These are phyloP conservation scores for Drosophila saltans DNA, from an alignment of 1,140 invertebrate genomes.

Conservation along the genomic window DNA sequence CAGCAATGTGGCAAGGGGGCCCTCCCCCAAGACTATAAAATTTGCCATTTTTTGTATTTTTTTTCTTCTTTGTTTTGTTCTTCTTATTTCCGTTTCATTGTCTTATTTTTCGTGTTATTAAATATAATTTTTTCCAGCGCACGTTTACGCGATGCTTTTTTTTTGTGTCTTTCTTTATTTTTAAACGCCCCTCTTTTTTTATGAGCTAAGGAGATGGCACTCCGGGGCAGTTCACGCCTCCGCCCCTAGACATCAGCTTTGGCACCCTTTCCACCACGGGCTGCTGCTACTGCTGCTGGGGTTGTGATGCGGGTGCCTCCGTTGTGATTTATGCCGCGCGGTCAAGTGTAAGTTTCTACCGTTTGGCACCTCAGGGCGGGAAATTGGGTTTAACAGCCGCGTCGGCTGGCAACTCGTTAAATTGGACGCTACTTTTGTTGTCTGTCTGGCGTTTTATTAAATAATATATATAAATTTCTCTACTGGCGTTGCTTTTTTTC, in stretches of 20 bases:
- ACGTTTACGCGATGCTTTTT: constrained; percentile 47
- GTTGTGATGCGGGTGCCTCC: constrained; percentile 1
- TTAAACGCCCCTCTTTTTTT: constrained; percentile 55
- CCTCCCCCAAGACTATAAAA: constrained; percentile 5
- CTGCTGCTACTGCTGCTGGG: not conserved
- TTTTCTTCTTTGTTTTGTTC: constrained; percentile 14
- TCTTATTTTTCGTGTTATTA: constrained; percentile 73
- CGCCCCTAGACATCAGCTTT: constrained; percentile 7
- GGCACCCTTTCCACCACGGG: not conserved
- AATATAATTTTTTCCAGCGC: constrained; percentile 65
- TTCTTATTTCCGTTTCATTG: constrained; percentile 37
- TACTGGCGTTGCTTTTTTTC: no score
- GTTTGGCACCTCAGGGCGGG: constrained; percentile 58
- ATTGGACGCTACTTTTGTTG: constrained; percentile 61
- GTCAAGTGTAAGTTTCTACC: constrained; percentile 75
- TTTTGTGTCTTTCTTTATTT: constrained; percentile 15
- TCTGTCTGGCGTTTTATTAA: constrained; percentile 68
- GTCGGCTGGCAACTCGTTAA: constrained; percentile 69
- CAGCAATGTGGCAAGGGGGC: not conserved
- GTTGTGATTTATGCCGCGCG: constrained; percentile 72
- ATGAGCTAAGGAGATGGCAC: constrained; percentile 54
- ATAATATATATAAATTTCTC: constrained; percentile 52
- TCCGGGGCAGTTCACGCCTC: constrained; percentile 9
- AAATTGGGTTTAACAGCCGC: constrained; percentile 74
- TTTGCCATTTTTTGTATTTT: not conserved